Base-by-base conservation (phyloP, 2,888 invertebrate species). In the Anorthoa munda region DNA sequence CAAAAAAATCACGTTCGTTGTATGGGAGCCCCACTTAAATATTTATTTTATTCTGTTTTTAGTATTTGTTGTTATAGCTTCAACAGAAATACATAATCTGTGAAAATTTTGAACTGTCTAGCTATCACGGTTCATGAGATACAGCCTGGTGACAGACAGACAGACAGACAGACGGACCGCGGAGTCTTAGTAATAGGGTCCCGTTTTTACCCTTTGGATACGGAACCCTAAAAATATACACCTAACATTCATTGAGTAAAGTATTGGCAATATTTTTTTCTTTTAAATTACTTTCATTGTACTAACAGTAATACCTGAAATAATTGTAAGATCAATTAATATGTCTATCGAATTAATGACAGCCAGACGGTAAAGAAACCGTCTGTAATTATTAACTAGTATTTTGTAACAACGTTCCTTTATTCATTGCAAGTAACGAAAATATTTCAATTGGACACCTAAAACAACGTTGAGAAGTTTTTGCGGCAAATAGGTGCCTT, bases 371-470 rank as follows among this genome's bases (percentile, higher is more conserved):
- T 45, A 65, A 80, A 80, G 23, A 74, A 77, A 80, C 31, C 15
- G 80, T 55, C 55, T 73, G 13, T 46, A 26, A 13, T 39, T 31
- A 31, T 31, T 31, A 31, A 0, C 31, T 74, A 13, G 53, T 13
- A 31, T 69, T 69, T 59, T 70, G 23, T 48, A 72, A 63, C 12
- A 7, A n/a, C 11, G 23, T 66, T 66, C 50, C 13, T 56, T 61
- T 7, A 50, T 65, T 55, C 26, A 50, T 9, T 23, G 21, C 21
- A 53, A 39, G 21, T 13, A 65, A 61, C n/a, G 45, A 56, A 72
- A 73, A 75, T 84, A 71, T 71, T 63, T 75, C 77, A 73, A 73
- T 77, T 45, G 45, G 26, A 61, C 13, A 31, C 55, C 58, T 71
- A n/a, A 39, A 71, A 39, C 45, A 61, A 65, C 31, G 31, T 56